Evolutionary conservation across 2,888 invertebrate species (phyloP), one percentile per base, ranked within the genome.

Genomic region (Tipula vernalis): DNA sequence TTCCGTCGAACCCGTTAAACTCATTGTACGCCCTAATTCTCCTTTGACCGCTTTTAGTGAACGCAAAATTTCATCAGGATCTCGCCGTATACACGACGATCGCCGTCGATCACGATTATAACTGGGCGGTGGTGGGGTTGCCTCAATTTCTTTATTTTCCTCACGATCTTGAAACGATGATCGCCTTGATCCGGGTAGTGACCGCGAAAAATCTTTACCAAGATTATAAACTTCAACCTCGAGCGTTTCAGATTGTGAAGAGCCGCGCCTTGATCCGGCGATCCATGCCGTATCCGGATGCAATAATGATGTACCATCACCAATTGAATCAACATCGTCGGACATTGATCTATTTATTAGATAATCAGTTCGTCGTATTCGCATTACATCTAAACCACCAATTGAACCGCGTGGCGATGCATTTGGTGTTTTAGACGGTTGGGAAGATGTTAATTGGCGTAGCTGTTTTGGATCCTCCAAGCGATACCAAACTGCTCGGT

Each of bases 401-500:
- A 96, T 93, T 0, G 96, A 97, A 85, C 96, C 95, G 85, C 97
- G 94, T 0, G 97, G 96, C 0, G 96, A 96, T 0, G 95, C 94
- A 90, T 94, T 95, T 0, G 96, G 96, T 0, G 96, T 95, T 88
- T 95, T 95, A 18, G 94, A 93, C 87, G 91, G 90, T 85, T 91
- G 91, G 6, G 91, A 91, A 87, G 91, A 90, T 6, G 88, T 88
- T 5, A 88, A 89, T 0, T 90, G 90, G n/a, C 96, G 93, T 86
- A 96, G 91, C 87, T 94, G 94, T 87, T 94, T 92, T 0, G 96
- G 95, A 91, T 97, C 97, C 89, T 97, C 97, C 86, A 97, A 92
- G 6, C 96, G 95, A 92, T 97, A 98, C 97, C 98, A 98, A 85
- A 96, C 95, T 0, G 97, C 96, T 87, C 96, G 95, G 91, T 97